Evolutionary conservation across 92 coral and sea anemone genomes (phyloP).

Genomic region (Heliopora coerulea): DNA sequence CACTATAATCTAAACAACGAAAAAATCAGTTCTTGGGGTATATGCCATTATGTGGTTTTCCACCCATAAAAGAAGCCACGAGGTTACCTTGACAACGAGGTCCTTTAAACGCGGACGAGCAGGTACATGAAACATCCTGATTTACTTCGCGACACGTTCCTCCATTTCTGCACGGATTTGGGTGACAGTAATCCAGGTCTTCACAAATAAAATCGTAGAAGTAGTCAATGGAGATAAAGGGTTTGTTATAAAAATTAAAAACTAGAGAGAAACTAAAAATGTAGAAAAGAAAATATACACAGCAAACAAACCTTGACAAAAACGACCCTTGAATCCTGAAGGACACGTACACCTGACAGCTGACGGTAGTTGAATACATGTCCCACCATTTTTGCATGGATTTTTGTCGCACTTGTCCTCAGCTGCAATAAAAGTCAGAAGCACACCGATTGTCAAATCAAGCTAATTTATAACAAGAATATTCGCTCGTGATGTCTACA

Average conservation of each 20-base stretch:
- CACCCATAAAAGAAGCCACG: too few species aligned
- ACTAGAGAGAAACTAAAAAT: too few species aligned
- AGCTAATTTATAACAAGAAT: too few species aligned
- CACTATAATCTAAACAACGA: too few species aligned
- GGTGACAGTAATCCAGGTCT: constrained; percentile 93
- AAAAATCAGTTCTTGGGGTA: too few species aligned
- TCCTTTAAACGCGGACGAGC: constrained; percentile 82
- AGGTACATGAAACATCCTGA: constrained; percentile 87
- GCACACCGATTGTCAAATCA: too few species aligned
- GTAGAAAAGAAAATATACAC: too few species aligned
- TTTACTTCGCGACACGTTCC: constrained; percentile 93
- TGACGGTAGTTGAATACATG: constrained; percentile 8
- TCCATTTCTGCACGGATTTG: constrained; percentile 95
- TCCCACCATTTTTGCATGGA: constrained; percentile 34
- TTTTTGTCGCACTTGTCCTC: constrained; percentile 31
- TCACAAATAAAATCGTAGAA: neutral
- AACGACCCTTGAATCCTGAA: constrained; percentile 24
- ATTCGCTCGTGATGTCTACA: too few species aligned
- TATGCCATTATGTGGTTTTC: too few species aligned
- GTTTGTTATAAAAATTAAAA: too few species aligned
- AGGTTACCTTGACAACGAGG: constrained; percentile 78
- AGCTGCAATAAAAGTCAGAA: neutral
- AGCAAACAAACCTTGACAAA: constrained; percentile 21
- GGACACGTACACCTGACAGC: constrained; percentile 21
- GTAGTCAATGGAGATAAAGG: too few species aligned